A percentile compares a stretch with the other conserved stretches of the same genome.
Evolutionary conservation across 64 coral and sea anemone genomes (phyloP).

Genomic region (Catalaphyllia jardinei): DNA sequence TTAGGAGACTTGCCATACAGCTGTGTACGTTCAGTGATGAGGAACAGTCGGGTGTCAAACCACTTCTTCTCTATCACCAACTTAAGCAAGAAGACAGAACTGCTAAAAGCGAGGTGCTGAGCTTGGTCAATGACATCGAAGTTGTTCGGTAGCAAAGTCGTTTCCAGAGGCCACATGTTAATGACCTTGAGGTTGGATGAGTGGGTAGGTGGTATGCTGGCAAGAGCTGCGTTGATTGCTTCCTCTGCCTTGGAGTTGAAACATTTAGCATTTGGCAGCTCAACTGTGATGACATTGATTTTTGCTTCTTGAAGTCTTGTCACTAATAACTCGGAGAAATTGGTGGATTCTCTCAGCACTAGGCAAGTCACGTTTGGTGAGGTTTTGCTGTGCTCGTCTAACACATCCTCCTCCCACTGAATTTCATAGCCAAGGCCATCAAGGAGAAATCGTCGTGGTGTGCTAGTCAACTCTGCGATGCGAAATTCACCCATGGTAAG

Average conservation of each 20-base stretch:
- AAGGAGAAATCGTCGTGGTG: neutral
- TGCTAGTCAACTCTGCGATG: constrained; percentile 1
- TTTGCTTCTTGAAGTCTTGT: neutral
- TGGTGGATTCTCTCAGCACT: constrained; percentile 10
- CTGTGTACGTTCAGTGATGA: constrained; percentile 18
- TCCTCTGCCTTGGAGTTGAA: neutral
- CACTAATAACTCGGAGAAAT: neutral
- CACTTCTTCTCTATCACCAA: neutral
- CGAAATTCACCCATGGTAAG: constrained; percentile 33
- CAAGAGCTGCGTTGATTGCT: neutral
- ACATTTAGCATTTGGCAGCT: neutral
- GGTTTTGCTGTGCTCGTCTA: neutral
- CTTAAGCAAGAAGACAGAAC: constrained; percentile 25
- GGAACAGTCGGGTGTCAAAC: neutral
- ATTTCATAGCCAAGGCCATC: constrained; percentile 38
- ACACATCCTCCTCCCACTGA: constrained; percentile 7
- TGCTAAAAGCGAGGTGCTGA: constrained; percentile 24
- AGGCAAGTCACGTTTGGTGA: neutral
- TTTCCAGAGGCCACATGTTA: constrained; percentile 34
- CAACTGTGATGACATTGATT: neutral
- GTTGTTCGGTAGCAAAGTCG: neutral
- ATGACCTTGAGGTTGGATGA: neutral
- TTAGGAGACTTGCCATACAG: neutral
- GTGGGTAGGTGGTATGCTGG: neutral
- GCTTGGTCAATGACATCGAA: constrained; percentile 17